A percentile compares a stretch with the other conserved stretches of the same genome.
Evolutionary conservation across 2,888 invertebrate genomes (phyloP).

Genomic region (Conchocele bisecta): DNA sequence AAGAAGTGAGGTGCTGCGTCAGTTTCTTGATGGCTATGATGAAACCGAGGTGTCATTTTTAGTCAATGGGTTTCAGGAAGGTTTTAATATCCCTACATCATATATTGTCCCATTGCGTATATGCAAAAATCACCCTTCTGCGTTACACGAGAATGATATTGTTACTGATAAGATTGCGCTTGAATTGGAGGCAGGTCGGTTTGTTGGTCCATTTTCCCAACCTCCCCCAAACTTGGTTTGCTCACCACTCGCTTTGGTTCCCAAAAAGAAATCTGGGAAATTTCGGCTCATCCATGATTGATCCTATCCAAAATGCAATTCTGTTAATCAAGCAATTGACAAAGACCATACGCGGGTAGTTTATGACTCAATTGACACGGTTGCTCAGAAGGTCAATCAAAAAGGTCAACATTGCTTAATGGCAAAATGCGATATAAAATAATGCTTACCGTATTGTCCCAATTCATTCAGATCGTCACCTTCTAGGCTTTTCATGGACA

Average conservation of each 20-base stretch:
- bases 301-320: conserved; percentile 22
- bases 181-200: conserved; percentile 11
- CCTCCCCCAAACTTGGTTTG: conserved; percentile 19
- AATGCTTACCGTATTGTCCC: conserved; percentile 35
- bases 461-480: conserved; percentile 18
- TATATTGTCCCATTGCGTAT: neutral
- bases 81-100: neutral
- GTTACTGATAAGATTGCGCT: conserved; percentile 6
- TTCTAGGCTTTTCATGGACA: conserved; percentile 26
- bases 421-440: conserved; percentile 43
- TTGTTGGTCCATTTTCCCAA: conserved; percentile 21
- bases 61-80: neutral
- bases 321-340: conserved; percentile 24
- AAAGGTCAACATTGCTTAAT: conserved; percentile 16
- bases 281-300: conserved; percentile 31
- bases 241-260: conserved; percentile 35
- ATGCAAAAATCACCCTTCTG: conserved; percentile 8
- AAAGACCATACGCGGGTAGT: conserved; percentile 15
- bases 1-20: neutral
- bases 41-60: neutral
- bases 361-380: conserved; percentile 37
- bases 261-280: conserved; percentile 14
- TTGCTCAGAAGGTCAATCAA: conserved; percentile 6
- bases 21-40: neutral
- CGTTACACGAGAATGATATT: conserved; percentile 4